Conservation (phyloP, 2,113 vertebrate species). For the Noturus placidus region DNA sequence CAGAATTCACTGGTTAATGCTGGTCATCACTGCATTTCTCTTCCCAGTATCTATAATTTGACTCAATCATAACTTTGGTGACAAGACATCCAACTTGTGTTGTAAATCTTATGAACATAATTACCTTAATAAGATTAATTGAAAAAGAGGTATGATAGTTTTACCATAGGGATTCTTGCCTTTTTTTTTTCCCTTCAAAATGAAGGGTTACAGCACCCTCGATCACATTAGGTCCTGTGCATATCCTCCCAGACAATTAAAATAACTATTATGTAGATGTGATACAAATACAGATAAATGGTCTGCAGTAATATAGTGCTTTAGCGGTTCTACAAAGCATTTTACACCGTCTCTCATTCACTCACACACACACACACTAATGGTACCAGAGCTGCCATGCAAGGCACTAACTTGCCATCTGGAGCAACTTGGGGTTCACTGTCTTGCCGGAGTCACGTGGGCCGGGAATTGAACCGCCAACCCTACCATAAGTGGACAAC, state of each 20-base stretch:
- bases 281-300: not conserved
- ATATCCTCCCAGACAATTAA: not conserved
- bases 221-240: not conserved
- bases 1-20: not conserved
- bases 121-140: not conserved
- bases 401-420: too few relatives aligned
- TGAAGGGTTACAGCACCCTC: not conserved
- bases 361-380: too few relatives aligned
- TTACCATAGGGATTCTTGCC: not conserved
- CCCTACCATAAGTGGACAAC: too few relatives aligned
- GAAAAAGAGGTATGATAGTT: not conserved
- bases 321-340: too few relatives aligned
- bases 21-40: not conserved
- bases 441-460: too few relatives aligned
- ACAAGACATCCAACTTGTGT: not conserved
- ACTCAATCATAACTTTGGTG: not conserved
- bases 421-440: too few relatives aligned
- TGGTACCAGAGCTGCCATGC: too few relatives aligned
- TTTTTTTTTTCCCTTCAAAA: not conserved
- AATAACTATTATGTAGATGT: not conserved
- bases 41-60: not conserved
- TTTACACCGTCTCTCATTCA: too few relatives aligned
- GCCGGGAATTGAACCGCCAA: too few relatives aligned
- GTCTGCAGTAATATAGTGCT: too few relatives aligned
- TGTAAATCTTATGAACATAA: not conserved